Percentiles rank a stretch among this genome's conserved stretches.
These are phyloP conservation scores for Triplophysa yarkandensis DNA, from an alignment of 2,797 vertebrate species.

Conservation along the genomic window DNA sequence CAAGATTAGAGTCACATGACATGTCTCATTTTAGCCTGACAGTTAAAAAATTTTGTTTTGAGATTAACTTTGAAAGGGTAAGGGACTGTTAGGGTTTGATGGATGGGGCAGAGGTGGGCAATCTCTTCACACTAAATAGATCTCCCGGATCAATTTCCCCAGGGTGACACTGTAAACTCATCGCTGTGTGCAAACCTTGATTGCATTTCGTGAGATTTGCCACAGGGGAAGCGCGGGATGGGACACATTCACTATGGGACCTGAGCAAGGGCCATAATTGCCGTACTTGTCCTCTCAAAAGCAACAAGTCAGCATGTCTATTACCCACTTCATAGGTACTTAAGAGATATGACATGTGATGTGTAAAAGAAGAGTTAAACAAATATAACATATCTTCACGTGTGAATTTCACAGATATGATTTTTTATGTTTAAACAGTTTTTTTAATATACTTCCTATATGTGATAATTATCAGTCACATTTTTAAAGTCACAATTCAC, in stretches of 20 bases:
- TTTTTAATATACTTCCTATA: no score
- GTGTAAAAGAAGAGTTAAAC: background rate
- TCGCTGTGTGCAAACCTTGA: slow-evolving; percentile 58
- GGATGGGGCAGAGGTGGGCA: slow-evolving; percentile 36
- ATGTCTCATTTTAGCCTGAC: slow-evolving; percentile 18
- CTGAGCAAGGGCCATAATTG: slow-evolving; percentile 19
- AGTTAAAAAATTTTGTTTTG: slow-evolving; percentile 10
- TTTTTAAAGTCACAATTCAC: no score
- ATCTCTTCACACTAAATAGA: slow-evolving; percentile 47
- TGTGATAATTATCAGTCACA: no score
- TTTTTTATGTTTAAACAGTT: no score
- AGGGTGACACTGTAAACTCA: slow-evolving; percentile 56
- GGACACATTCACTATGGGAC: slow-evolving; percentile 17
- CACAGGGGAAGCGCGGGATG: slow-evolving; percentile 11
- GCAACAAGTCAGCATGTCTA: slow-evolving; percentile 31
- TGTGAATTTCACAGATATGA: no score
- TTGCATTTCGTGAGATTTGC: slow-evolving; percentile 53
- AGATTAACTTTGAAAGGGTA: slow-evolving; percentile 29
- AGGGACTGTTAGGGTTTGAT: slow-evolving; percentile 33
- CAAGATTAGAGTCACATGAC: slow-evolving; percentile 15
- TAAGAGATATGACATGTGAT: background rate
- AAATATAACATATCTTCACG: background rate
- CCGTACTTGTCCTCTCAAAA: slow-evolving; percentile 26
- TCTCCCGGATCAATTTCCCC: slow-evolving; percentile 42
- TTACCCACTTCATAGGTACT: slow-evolving; percentile 2